phyloP scores from a whole-genome alignment of 2,888 invertebrate species.

The Venustoraphidia nigricollis region DNA sequence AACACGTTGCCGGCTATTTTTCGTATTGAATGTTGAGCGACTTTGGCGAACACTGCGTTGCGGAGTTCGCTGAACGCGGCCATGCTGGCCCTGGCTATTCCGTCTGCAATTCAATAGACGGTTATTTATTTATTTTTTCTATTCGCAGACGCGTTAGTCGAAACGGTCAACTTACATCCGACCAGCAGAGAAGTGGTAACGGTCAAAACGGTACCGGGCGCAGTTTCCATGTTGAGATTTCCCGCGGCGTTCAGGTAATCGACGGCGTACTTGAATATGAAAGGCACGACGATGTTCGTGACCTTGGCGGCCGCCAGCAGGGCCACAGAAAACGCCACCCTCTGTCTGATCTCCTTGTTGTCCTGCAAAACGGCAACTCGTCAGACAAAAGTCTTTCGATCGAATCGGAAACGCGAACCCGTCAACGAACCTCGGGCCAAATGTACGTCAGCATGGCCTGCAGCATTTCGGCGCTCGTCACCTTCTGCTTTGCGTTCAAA shows the following conservation, averaged over 20 bases:
- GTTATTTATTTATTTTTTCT: neutral
- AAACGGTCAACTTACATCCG: conserved; percentile 58
- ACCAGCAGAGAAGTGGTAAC: conserved; percentile 65
- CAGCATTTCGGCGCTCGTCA: conserved; percentile 65
- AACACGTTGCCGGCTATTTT: conserved; percentile 91
- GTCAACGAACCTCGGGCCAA: conserved; percentile 69
- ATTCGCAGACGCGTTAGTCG: neutral
- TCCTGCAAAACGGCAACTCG: conserved; percentile 35
- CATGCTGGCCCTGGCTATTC: conserved; percentile 77
- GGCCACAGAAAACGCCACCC: conserved; percentile 73
- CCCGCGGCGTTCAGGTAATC: conserved; percentile 64
- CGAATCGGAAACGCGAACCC: conserved; percentile 3
- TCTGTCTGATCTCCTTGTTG: conserved; percentile 51
- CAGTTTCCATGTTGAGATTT: conserved; percentile 54
- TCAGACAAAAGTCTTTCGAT: conserved; percentile 20
- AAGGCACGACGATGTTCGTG: conserved; percentile 85
- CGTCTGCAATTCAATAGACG: conserved; percentile 47
- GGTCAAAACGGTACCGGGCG: conserved; percentile 67
- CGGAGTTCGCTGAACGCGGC: conserved; percentile 90
- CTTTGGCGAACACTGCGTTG: conserved; percentile 95
- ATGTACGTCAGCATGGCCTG: conserved; percentile 80
- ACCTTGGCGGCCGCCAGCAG: conserved; percentile 71
- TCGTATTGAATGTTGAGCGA: conserved; percentile 93
- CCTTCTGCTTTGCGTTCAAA: conserved; percentile 34
- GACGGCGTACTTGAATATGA: conserved; percentile 86